Percentiles rank a stretch among this genome's conserved stretches.
phyloP scores from a whole-genome alignment of 2,888 invertebrate genomes.

The Philereme vetulata region DNA sequence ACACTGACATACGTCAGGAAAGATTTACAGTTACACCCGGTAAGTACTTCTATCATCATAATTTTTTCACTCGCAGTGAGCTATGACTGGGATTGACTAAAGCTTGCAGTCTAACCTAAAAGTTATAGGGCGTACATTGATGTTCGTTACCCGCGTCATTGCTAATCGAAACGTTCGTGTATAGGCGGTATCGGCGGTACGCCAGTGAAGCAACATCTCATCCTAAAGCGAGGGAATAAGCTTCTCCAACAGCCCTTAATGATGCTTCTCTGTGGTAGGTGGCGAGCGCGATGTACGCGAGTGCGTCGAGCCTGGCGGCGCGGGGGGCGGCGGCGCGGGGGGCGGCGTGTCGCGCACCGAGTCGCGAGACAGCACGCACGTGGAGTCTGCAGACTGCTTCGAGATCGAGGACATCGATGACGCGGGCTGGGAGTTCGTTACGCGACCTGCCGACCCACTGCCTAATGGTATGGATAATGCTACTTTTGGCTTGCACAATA shows the following conservation, averaged over 20 bases:
- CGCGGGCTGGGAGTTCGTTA: conserved; percentile 78
- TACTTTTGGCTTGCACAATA: no score
- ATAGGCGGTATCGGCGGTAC: no score
- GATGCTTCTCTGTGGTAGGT: conserved; percentile 45
- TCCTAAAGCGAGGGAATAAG: no score
- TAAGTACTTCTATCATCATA: conserved; percentile 24
- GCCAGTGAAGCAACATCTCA: no score
- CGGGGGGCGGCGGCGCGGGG: conserved; percentile 2
- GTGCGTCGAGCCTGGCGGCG: conserved; percentile 45
- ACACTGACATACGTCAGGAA: conserved; percentile 26
- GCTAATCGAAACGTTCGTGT: no score
- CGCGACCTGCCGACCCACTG: conserved; percentile 56
- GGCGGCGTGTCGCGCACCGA: conserved; percentile 38
- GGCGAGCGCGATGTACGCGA: conserved; percentile 62
- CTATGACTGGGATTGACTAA: no score
- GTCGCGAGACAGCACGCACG: conserved; percentile 45
- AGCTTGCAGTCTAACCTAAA: no score
- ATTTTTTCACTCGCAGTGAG: no score
- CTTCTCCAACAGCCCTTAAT: no score
- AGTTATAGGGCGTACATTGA: no score
- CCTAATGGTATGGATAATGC: conserved; percentile 49
- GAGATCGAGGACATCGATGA: conserved; percentile 81
- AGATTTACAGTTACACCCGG: conserved; percentile 64
- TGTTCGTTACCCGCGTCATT: no score
- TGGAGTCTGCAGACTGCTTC: conserved; percentile 80